phyloP scores from a whole-genome alignment of 1,140 invertebrate genomes.

The Sarcophaga bullata region DNA sequence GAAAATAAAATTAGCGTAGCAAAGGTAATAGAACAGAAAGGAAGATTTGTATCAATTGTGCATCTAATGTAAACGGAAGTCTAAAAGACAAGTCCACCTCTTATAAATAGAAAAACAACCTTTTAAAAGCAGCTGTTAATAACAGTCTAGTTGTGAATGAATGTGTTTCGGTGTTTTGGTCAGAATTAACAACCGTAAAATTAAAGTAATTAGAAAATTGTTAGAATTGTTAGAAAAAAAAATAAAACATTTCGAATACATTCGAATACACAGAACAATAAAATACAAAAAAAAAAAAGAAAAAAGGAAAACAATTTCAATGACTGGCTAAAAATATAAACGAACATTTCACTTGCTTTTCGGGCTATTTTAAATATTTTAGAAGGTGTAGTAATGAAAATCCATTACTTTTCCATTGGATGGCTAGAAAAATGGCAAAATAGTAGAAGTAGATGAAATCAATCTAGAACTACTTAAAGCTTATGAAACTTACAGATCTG shows the following conservation, averaged over 20 bases:
- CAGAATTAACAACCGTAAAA: conserved; percentile 46
- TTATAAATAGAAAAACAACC: neutral
- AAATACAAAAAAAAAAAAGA: neutral
- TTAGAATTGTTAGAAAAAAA: conserved; percentile 33
- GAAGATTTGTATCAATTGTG: neutral
- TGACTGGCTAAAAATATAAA: conserved; percentile 29
- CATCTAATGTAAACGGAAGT: conserved; percentile 7
- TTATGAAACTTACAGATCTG: neutral
- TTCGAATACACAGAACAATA: neutral
- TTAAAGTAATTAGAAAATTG: conserved; percentile 46
- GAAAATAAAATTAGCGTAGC: too few relatives aligned
- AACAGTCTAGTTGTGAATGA: neutral
- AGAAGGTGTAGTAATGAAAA: too few relatives aligned
- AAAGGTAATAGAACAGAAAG: too few relatives aligned
- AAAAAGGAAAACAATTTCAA: conserved; percentile 22
- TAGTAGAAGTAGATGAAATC: neutral
- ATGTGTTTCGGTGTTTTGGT: neutral
- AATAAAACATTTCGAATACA: neutral
- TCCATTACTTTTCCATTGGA: neutral
- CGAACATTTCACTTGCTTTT: neutral
- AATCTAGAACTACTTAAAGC: neutral
- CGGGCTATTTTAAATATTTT: neutral
- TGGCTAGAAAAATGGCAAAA: neutral
- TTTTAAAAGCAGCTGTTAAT: neutral
- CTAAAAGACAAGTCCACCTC: conserved; percentile 16